Evolutionary conservation across 2,797 vertebrate genomes (phyloP).

Genomic region (Danionella dracula): DNA sequence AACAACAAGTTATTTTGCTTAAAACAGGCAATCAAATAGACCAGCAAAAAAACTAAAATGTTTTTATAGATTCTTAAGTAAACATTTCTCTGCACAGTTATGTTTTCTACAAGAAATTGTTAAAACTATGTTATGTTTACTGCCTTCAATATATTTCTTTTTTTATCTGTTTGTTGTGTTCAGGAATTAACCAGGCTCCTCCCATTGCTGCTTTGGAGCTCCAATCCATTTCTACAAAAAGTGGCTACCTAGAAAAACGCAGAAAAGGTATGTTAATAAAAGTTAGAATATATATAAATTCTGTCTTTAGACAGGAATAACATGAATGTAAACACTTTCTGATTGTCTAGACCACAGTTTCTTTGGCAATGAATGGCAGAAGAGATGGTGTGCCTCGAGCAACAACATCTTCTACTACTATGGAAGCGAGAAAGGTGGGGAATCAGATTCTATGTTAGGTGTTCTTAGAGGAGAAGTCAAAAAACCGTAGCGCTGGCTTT

Average conservation of each 20-base stretch:
- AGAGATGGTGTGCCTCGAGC: conserved; percentile 91
- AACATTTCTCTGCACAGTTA: too few relatives aligned
- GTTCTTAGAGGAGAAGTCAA: too few relatives aligned
- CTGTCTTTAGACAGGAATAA: neutral
- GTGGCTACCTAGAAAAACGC: conserved; percentile 92
- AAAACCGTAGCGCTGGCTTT: too few relatives aligned
- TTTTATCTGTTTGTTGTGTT: conserved; percentile 29
- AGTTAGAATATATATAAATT: neutral
- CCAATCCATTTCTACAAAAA: conserved; percentile 77
- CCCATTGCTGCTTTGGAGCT: conserved; percentile 88
- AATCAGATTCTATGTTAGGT: too few relatives aligned
- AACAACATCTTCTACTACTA: conserved; percentile 89
- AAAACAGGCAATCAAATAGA: too few relatives aligned
- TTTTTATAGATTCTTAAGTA: too few relatives aligned
- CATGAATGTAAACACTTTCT: neutral
- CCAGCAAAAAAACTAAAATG: too few relatives aligned
- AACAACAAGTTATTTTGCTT: too few relatives aligned
- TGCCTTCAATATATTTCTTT: too few relatives aligned
- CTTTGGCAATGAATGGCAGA: conserved; percentile 96
- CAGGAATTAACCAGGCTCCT: conserved; percentile 76
- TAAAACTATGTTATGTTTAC: too few relatives aligned
- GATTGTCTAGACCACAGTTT: conserved; percentile 87
- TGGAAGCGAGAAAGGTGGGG: conserved; percentile 89
- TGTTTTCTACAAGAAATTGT: too few relatives aligned
- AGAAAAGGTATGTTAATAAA: conserved; percentile 78